Base-by-base conservation (phyloP, 1,140 invertebrate species). In the Lucilia cuprina region DNA sequence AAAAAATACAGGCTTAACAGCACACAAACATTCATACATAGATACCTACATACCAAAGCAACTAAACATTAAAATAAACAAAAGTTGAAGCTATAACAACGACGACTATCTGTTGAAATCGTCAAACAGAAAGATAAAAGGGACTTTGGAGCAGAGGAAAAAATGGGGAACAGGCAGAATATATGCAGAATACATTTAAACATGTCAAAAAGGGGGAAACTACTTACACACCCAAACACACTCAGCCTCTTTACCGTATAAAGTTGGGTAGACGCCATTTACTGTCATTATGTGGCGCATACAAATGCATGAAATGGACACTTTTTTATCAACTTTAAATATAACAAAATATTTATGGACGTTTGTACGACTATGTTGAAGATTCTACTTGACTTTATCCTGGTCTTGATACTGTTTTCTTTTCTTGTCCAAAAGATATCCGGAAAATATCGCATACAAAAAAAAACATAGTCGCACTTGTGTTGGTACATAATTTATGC, bases 241-340 rank as follows among this genome's bases (percentile, higher is more conserved):
- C 13, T 55, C 4, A 55, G 13, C 4, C 50, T 14, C 25, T 30
- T 3, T 14, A 55, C 41, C 10, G 7, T 55, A 55, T 14, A 21
- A 2, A 30, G 25, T 30, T 30, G 25, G n/a, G n/a, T 70, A 70
- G 65, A 19, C 65, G 65, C 65, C 65, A 70, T 70, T 70, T 25
- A 70, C 65, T 70, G 65, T 25, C 21, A 49, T 21, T 80, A 49
- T 80, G 77, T 13, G n/a, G n/a, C 47, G 77, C 77, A 80, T 80
- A 49, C 77, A 80, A 49, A 80, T 80, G 77, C 77, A 80, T 49
- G 41, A 80, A 50, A 8, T 80, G n/a, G 77, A 80, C 77, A 80
- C 19, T 80, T 80, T 25, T 30, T 49, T 80, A 21, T 41, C 77
- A 47, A 80, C n/a, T 80, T 49, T 21, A 17, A 50, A 49, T 19